Evolutionary conservation across 2,888 invertebrate species (phyloP), one percentile per base, ranked within the genome.

Genomic region (Patella ulyssiponensis): DNA sequence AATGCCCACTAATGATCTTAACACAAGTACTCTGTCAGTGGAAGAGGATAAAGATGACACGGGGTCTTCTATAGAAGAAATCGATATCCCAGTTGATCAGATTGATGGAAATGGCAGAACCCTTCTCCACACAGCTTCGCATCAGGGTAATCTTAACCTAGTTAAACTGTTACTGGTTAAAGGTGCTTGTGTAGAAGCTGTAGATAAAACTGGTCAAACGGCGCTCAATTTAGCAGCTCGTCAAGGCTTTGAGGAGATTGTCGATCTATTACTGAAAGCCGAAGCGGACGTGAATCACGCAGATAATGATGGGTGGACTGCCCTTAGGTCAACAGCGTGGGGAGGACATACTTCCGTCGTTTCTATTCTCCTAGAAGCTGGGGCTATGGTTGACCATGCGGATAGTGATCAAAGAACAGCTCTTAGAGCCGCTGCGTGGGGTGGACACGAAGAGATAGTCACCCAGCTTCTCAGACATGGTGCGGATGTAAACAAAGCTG

Each of bases 91-190:
- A 52, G 81, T 93, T 77, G 93, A 93, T 88, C 92, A 93, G 84
- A 90, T 93, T 20, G 94, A 94, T 87, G 92, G 92, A 76, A 93
- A 92, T 91, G 94, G 95, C 75, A 94, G 96, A 64, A 95, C 95
- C 0, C 92, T 95, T 1, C 93, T 96, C 52, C 96, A 96, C 89
- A 95, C 95, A 74, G 93, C 96, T 53, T 95, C 96, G 11, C 94
- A 95, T 77, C 97, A 98, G 90, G 98, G 98, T 0, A 97, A 98
- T 89, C 94, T 95, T 0, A 96, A 97, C 83, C 96, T 97, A 96
- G 97, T 98, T 1, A 95, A 95, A 80, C 92, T 97, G 51, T 93
- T 98, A 51, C 93, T 98, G 72, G 93, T 95, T 94, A 87, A 96
- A 69, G 94, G 94, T 58, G 93, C 93, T 2, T 93, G 93, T 74